Evolutionary conservation across 2,797 vertebrate genomes (phyloP), one percentile per base, ranked within the genome.

Genomic region (Sciurus vulgaris): DNA sequence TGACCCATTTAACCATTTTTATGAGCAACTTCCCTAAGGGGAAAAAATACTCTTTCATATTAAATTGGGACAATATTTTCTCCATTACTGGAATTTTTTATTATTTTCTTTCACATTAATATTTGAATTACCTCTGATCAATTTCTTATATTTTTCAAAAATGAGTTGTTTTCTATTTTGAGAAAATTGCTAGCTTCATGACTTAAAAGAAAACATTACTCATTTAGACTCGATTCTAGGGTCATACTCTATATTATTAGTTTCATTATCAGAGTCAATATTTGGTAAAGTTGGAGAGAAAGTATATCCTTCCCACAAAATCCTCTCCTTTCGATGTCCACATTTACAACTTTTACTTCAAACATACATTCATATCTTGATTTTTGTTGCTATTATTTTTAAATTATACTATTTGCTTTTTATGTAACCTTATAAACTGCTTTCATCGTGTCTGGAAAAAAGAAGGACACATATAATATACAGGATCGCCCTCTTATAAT

Each of bases 91-190:
- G 35, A 35, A 59, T 59, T n/a, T 65, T 88, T 78, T 78, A 33
- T 56, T 88, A 78, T 49, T 85, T 54, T 74, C 35, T 76, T 63
- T 84, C 24, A 54, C 7, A 65, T 30, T 89, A 51, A 92, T 89
- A 69, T 74, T 44, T 74, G 74, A 94, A 69, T 69, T 81, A 86
- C 20, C 82, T 86, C n/a, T 79, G 84, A 59, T 65, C 24, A 74
- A 59, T 89, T 61, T 86, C 2, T 41, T 86, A 35, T 61, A 51
- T 8, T 93, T 92, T 86, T 49, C 6, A 84, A 47, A 73, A 85
- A 67, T 38, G 4, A 72, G 11, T 41, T 33, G 13, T 56, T 81
- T 85, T 90, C 47, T 65, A 77, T 51, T 85, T 92, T 89, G 54
- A 85, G 67, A 84, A 92, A 84, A 92, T 72, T 78, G 12, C 63